Base-by-base conservation (phyloP, 2,113 vertebrate species). In the Nibea albiflora region DNA sequence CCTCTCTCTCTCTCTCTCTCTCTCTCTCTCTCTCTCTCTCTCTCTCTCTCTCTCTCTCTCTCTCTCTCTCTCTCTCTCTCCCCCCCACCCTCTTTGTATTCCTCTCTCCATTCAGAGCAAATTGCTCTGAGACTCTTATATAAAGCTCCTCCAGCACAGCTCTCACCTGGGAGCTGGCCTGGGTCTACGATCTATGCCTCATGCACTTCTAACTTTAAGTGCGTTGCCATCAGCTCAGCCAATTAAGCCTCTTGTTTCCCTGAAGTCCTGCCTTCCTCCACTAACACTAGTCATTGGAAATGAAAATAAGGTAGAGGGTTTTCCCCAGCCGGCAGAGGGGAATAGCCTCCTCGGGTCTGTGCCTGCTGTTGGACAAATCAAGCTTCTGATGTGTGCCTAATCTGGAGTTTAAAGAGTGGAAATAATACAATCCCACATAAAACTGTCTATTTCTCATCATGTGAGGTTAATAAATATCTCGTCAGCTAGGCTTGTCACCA, bases 41-140 rank as follows among this genome's bases (percentile, higher is more conserved):
- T 86, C 73, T 87, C 89, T 90, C 81, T 26, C 57, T 39, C 67
- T 62, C 62, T 52, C 74, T 69, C 72, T 67, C 68, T 46, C 44
- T 46, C 11, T 46, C 61, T 46, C 63, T 57, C 31, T 44, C 42
- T 44, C 42, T 44, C 42, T 44, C 42, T 44, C 68, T 46, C 17
- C 14, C 35, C 71, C 50, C 20, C 16, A 35, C 71, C 63, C 52
- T 85, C 68, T 90, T 85, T 88, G 79, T 89, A 87, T 90, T 89
- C 78, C 70, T 86, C 73, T 87, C 89, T 90, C 81, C 62, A 86
- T 92, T 93, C 90, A 78, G 89, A 91, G 91, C 87, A 95, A 95
- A 95, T 95, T 95, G 95, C 93, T 95, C 83, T 90, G 92, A 94
- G 94, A 94, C 90, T 92, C 35, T 39, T 39, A 39, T 92, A 73